Conservation (phyloP, 1,140 invertebrate species). For the Macrostomum lignano region DNA sequence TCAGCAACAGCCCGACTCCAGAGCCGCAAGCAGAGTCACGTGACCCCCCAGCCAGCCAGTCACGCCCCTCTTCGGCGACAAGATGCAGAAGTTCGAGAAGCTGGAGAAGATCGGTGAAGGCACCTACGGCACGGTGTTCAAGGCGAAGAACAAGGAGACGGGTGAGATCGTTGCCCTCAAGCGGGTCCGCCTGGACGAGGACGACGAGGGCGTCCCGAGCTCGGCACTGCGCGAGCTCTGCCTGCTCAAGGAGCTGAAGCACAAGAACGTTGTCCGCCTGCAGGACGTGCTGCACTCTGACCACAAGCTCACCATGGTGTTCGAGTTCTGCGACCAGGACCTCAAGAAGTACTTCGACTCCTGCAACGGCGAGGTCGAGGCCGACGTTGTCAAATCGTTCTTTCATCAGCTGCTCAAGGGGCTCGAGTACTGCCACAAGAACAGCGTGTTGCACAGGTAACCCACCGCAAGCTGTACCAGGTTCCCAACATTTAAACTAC, state of each 20-base stretch:
- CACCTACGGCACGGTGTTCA: slow-evolving; percentile 95
- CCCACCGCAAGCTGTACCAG: too few relatives aligned
- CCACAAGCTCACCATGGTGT: slow-evolving; percentile 84
- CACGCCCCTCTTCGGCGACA: too few relatives aligned
- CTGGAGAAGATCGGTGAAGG: slow-evolving; percentile 77
- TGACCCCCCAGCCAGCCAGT: too few relatives aligned
- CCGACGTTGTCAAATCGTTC: slow-evolving; percentile 29
- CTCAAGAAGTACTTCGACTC: slow-evolving; percentile 98
- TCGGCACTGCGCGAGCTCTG: slow-evolving; percentile 89
- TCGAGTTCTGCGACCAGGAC: slow-evolving; percentile 98
- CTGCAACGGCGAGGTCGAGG: slow-evolving; percentile 52
- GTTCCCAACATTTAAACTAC: too few relatives aligned
- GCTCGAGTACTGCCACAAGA: slow-evolving; percentile 72
- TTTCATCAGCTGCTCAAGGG: slow-evolving; percentile 64
- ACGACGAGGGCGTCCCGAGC: slow-evolving; percentile 93
- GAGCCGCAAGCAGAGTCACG: too few relatives aligned
- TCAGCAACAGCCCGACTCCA: too few relatives aligned
- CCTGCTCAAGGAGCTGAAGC: slow-evolving; percentile 79
- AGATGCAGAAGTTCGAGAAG: slow-evolving; percentile 41
- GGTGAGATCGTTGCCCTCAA: slow-evolving; percentile 92
- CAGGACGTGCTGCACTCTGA: slow-evolving; percentile 92
- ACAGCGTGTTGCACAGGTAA: slow-evolving; percentile 69
- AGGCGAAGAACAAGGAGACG: slow-evolving; percentile 83
- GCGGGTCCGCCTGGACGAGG: slow-evolving; percentile 69
- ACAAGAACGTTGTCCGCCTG: slow-evolving; percentile 81